A percentile compares a stretch with the other conserved stretches of the same genome.
phyloP scores from a whole-genome alignment of 2,797 vertebrate species.

The Staurois parvus region DNA sequence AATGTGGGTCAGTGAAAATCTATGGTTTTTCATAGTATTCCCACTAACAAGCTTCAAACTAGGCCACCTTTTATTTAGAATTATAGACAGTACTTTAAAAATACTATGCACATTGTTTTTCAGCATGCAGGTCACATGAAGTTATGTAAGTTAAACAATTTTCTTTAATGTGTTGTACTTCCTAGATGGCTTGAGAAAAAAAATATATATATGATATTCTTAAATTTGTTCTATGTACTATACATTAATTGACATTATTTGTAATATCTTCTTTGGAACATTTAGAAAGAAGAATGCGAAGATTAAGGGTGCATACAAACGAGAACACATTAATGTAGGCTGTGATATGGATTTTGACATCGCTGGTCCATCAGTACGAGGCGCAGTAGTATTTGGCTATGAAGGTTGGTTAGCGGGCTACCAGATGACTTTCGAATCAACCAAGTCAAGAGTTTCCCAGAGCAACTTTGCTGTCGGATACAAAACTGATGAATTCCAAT shows the following conservation, averaged over 20 bases:
- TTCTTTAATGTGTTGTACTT: too few species aligned
- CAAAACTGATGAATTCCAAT: constrained; percentile 96
- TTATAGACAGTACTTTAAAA: too few species aligned
- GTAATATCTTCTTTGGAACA: background rate
- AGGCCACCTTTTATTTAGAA: too few species aligned
- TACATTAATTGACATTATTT: background rate
- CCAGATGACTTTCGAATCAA: constrained; percentile 94
- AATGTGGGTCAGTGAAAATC: too few species aligned
- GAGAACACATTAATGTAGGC: constrained; percentile 93
- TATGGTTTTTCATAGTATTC: too few species aligned
- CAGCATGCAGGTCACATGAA: too few species aligned
- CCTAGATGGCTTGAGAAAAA: too few species aligned
- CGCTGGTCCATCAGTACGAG: constrained; percentile 90
- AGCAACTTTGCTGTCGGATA: constrained; percentile 98
- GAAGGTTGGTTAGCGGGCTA: constrained; percentile 97
- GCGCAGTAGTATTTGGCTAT: constrained; percentile 87
- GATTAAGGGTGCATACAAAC: constrained; percentile 90
- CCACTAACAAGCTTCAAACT: too few species aligned
- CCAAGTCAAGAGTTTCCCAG: constrained; percentile 92
- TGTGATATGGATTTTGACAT: constrained; percentile 96
- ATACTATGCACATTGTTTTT: too few species aligned
- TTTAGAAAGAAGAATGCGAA: constrained; percentile 95
- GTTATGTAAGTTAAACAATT: too few species aligned
- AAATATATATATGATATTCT: background rate
- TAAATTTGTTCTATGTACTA: too few species aligned